Evolutionary conservation across 2,797 vertebrate genomes (phyloP).

Genomic region (Xenentodon cancila): DNA sequence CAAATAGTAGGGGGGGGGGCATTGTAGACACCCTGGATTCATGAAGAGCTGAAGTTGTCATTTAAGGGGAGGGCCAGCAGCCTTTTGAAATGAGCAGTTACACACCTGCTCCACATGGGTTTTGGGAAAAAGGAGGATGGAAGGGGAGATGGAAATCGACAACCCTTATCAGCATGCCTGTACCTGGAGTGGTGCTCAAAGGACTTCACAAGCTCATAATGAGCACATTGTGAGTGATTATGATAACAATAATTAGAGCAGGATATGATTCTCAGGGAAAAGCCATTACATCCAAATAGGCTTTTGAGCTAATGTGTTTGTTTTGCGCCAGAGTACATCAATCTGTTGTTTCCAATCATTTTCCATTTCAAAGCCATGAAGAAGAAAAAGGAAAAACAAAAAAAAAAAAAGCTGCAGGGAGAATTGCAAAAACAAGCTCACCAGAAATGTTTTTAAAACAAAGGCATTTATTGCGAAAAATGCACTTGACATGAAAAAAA

Average conservation of each 20-base stretch:
- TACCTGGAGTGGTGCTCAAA: slow-evolving; percentile 33
- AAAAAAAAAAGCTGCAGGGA: slow-evolving; percentile 12
- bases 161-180: slow-evolving; percentile 13
- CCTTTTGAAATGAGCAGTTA: slow-evolving; percentile 87
- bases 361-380: slow-evolving; percentile 5
- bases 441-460: slow-evolving; percentile 70
- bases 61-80: slow-evolving; percentile 77
- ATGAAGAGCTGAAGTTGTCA: slow-evolving; percentile 84
- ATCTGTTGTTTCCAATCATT: background rate
- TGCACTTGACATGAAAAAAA: slow-evolving; percentile 87
- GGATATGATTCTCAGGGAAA: slow-evolving; percentile 33
- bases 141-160: slow-evolving; percentile 22
- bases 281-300: slow-evolving; percentile 37
- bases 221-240: slow-evolving; percentile 37
- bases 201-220: slow-evolving; percentile 39
- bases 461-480: slow-evolving; percentile 90
- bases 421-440: background rate
- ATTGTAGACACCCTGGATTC: slow-evolving; percentile 64
- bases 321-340: slow-evolving; percentile 30
- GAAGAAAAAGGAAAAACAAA: slow-evolving; percentile 12
- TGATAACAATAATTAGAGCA: slow-evolving; percentile 57
- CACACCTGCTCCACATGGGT: slow-evolving; percentile 67
- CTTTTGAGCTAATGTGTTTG: slow-evolving; percentile 52
- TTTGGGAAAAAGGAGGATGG: slow-evolving; percentile 17
- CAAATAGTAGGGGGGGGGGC: slow-evolving; percentile 81